Evolutionary conservation across 2,113 vertebrate species (phyloP).

Genomic region (Malurus cyaneus): DNA sequence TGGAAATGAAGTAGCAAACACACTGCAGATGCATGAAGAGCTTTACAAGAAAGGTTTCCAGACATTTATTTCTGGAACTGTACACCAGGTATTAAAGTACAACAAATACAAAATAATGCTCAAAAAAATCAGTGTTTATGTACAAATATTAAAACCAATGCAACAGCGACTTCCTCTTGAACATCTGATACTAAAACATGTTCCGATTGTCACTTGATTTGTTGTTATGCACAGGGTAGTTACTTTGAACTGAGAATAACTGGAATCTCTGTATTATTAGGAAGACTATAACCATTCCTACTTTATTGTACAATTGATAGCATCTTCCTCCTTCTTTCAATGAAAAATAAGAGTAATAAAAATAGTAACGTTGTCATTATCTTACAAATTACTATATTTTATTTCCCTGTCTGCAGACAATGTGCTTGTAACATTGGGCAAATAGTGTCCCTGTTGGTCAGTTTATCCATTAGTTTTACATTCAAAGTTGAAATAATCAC

Average conservation of each 20-base stretch:
- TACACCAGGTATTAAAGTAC: slow-evolving; percentile 99
- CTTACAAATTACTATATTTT: slow-evolving; percentile 72
- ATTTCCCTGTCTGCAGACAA: slow-evolving; percentile 70
- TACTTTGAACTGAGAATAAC: slow-evolving; percentile 56
- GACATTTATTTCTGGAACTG: slow-evolving; percentile 99
- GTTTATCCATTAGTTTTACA: slow-evolving; percentile 85
- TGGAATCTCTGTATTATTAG: slow-evolving; percentile 63
- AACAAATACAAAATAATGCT: slow-evolving; percentile 99
- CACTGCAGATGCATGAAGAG: background rate
- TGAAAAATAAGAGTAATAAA: slow-evolving; percentile 73
- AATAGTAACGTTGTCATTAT: slow-evolving; percentile 72
- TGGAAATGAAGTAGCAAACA: background rate
- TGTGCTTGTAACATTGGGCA: slow-evolving; percentile 77
- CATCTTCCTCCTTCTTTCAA: slow-evolving; percentile 60
- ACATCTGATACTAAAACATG: slow-evolving; percentile 87
- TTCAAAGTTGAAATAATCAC: slow-evolving; percentile 82
- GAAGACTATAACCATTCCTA: slow-evolving; percentile 63
- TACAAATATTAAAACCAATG: slow-evolving; percentile 98
- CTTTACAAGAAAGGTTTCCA: slow-evolving; percentile 85
- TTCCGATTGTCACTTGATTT: slow-evolving; percentile 96
- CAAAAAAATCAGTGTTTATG: slow-evolving; percentile 96
- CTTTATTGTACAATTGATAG: slow-evolving; percentile 65
- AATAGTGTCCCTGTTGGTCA: slow-evolving; percentile 77
- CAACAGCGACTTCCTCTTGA: slow-evolving; percentile 91
- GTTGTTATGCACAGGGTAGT: slow-evolving; percentile 68